Conservation (phyloP, 2,113 vertebrate genomes). For the Maccullochella peelii region DNA sequence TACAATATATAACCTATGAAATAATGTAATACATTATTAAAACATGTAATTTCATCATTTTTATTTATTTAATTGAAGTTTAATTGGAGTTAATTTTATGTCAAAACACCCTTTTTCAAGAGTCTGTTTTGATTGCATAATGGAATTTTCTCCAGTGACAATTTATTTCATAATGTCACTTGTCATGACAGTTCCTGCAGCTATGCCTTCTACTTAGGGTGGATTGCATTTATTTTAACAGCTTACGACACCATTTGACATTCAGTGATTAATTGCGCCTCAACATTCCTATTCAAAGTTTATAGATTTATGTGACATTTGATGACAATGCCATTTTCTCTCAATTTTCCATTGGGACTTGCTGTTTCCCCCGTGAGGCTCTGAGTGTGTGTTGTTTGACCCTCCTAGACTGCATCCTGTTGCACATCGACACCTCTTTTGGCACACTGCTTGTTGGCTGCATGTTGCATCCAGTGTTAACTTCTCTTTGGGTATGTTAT, state of each 20-base stretch:
- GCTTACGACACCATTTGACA: background rate
- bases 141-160: background rate
- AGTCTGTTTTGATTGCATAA: background rate
- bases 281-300: background rate
- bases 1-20: background rate
- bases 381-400: constrained; percentile 15
- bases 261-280: background rate
- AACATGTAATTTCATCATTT: background rate
- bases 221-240: background rate
- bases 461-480: constrained; percentile 1
- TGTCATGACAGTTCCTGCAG: constrained; percentile 5
- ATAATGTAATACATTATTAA: background rate
- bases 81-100: background rate
- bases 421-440: constrained; percentile 14
- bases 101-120: background rate
- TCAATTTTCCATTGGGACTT: background rate
- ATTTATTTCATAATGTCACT: background rate
- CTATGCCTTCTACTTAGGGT: background rate
- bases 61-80: background rate
- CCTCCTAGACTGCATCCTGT: constrained; percentile 1
- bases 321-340: constrained; percentile 29
- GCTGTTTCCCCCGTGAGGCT: background rate
- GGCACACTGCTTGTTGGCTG: background rate
- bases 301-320: constrained; percentile 15
- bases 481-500: background rate